phyloP scores from a whole-genome alignment of 2,888 invertebrate genomes.

The Leptopilina myrica region DNA sequence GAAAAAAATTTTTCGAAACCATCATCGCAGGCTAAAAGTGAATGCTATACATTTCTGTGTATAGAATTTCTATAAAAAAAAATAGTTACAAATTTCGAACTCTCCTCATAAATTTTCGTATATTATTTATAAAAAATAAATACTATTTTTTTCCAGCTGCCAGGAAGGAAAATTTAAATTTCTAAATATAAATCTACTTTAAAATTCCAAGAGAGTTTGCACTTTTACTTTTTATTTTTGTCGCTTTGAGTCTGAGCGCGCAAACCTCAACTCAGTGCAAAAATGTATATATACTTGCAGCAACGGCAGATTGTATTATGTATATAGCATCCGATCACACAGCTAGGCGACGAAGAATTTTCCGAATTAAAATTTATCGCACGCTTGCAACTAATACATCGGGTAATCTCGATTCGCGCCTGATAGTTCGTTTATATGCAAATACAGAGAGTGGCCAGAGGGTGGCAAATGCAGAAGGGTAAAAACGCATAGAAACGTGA shows the following conservation, averaged over 20 bases:
- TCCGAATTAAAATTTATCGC: slow-evolving; percentile 44
- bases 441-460: slow-evolving; percentile 59
- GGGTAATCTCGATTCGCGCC: slow-evolving; percentile 50
- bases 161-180: neutral
- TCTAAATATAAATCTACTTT: neutral
- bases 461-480: slow-evolving; percentile 50
- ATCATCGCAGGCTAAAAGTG: no score
- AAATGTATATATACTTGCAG: neutral
- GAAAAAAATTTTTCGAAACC: neutral
- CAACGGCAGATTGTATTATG: slow-evolving; percentile 24
- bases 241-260: slow-evolving; percentile 17
- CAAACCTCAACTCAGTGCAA: neutral
- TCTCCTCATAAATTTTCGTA: no score
- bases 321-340: slow-evolving; percentile 6
- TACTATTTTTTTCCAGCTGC: no score
- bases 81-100: no score
- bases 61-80: no score
- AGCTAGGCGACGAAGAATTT: slow-evolving; percentile 40
- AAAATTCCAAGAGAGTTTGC: neutral
- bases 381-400: slow-evolving; percentile 50
- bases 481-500: slow-evolving; percentile 42
- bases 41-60: no score
- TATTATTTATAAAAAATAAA: no score
- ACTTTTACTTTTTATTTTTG: slow-evolving; percentile 9
- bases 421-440: slow-evolving; percentile 71